These are phyloP conservation scores for Deilephila porcellus DNA, from an alignment of 2,888 invertebrate species.

Conservation along the genomic window DNA sequence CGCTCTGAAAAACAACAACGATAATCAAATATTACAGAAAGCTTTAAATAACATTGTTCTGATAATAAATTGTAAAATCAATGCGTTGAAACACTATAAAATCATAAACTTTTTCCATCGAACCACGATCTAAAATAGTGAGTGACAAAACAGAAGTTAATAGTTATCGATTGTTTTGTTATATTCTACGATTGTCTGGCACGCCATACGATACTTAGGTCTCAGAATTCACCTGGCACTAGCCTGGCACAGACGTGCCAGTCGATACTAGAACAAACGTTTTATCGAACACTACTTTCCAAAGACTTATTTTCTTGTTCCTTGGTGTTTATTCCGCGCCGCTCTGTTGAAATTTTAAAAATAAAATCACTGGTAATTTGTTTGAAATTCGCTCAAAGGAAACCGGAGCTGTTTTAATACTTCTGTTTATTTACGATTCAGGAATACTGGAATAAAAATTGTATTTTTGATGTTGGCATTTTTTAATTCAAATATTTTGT, in stretches of 20 bases:
- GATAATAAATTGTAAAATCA: background rate
- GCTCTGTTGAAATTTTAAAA: too few relatives aligned
- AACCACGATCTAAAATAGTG: constrained; percentile 27
- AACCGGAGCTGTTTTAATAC: too few relatives aligned
- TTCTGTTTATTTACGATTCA: too few relatives aligned
- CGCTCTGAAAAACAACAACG: background rate
- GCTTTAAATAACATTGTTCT: too few relatives aligned
- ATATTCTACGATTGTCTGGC: constrained; percentile 50
- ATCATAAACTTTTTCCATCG: background rate
- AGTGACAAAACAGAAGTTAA: constrained; percentile 37
- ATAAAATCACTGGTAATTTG: too few relatives aligned
- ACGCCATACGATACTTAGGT: constrained; percentile 58
- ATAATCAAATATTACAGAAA: background rate
- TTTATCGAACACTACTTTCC: constrained; percentile 13
- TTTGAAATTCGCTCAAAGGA: too few relatives aligned
- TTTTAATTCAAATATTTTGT: too few relatives aligned
- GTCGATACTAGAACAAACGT: background rate
- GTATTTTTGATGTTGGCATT: too few relatives aligned
- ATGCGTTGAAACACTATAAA: background rate
- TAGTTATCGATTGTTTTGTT: constrained; percentile 30
- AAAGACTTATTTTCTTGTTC: background rate
- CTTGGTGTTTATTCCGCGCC: too few relatives aligned
- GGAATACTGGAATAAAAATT: too few relatives aligned
- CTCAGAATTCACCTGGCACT: constrained; percentile 58
- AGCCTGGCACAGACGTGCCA: constrained; percentile 47